These are phyloP conservation scores for Brachynemurus nebulosus DNA, from an alignment of 2,888 invertebrate genomes.

Conservation along the genomic window DNA sequence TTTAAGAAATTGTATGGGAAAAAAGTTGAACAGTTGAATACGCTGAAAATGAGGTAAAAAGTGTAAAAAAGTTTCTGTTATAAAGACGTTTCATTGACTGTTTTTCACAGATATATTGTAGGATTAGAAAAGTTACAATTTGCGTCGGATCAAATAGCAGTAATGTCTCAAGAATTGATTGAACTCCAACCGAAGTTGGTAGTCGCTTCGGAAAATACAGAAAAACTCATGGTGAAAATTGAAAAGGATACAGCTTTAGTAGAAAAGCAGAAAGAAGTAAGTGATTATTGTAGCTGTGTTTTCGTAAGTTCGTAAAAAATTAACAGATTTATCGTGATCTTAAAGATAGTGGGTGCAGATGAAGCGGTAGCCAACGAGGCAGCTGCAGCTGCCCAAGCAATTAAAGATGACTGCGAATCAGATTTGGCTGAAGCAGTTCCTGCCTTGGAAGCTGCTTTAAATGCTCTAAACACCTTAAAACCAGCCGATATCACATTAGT, in stretches of 20 bases:
- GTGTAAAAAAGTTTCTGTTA: background rate
- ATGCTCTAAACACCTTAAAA: slow-evolving; percentile 87
- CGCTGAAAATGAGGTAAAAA: slow-evolving; percentile 41
- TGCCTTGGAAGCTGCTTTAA: slow-evolving; percentile 77
- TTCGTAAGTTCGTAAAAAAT: slow-evolving; percentile 3
- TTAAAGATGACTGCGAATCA: slow-evolving; percentile 94
- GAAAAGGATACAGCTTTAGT: slow-evolving; percentile 92
- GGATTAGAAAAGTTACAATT: slow-evolving; percentile 85
- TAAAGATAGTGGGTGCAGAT: slow-evolving; percentile 76
- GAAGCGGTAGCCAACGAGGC: slow-evolving; percentile 90
- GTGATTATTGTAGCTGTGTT: slow-evolving; percentile 2
- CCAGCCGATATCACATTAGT: slow-evolving; percentile 89
- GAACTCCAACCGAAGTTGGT: slow-evolving; percentile 79
- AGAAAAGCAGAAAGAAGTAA: slow-evolving; percentile 85
- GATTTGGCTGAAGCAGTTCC: slow-evolving; percentile 94
- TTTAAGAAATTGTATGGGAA: slow-evolving; percentile 60
- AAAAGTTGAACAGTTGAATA: slow-evolving; percentile 62
- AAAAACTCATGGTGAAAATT: slow-evolving; percentile 90
- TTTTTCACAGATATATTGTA: slow-evolving; percentile 60
- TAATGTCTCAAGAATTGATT: slow-evolving; percentile 83
- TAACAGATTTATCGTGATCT: background rate
- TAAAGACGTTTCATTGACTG: too few species aligned
- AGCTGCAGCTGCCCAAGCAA: slow-evolving; percentile 89
- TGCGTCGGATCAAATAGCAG: slow-evolving; percentile 77
- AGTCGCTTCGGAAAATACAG: slow-evolving; percentile 78